These are phyloP conservation scores for Nannoperca australis DNA, from an alignment of 2,797 vertebrate genomes.

Conservation along the genomic window DNA sequence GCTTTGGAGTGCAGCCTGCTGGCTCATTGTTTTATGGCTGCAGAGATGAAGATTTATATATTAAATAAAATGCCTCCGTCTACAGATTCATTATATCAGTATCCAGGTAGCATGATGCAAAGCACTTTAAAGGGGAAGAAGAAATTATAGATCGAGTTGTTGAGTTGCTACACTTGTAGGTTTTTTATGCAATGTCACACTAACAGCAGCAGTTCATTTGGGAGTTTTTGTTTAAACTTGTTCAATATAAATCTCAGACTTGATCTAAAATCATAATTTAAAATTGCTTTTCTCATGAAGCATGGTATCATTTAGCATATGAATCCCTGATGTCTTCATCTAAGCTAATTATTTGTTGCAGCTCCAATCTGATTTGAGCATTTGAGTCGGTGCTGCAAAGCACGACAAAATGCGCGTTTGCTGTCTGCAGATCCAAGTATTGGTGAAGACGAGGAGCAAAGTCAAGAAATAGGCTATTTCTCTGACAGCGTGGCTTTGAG, in stretches of 20 bases:
- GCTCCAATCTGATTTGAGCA: not conserved
- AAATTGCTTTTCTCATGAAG: slow-evolving; percentile 7
- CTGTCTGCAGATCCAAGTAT: slow-evolving; percentile 23
- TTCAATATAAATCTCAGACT: not conserved
- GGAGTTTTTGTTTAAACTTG: not conserved
- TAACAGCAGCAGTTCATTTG: not conserved
- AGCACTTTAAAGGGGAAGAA: slow-evolving; percentile 7
- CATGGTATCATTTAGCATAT: not conserved
- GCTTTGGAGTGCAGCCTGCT: not conserved
- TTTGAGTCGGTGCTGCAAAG: slow-evolving; percentile 9
- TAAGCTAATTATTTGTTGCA: slow-evolving; percentile 10
- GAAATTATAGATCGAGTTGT: not conserved
- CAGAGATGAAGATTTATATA: not conserved
- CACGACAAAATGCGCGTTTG: slow-evolving; percentile 11
- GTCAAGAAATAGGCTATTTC: slow-evolving; percentile 1
- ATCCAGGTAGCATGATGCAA: not conserved
- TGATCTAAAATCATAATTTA: slow-evolving; percentile 13
- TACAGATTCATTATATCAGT: not conserved
- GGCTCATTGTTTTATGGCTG: not conserved
- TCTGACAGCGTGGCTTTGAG: slow-evolving; percentile 18
- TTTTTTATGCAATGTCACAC: not conserved
- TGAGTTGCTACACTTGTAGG: not conserved
- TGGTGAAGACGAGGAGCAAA: slow-evolving; percentile 30
- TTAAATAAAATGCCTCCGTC: not conserved
- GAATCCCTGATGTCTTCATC: slow-evolving; percentile 26